Evolutionary conservation across 2,888 invertebrate genomes (phyloP), one percentile per base, ranked within the genome.

Genomic region (Thelaira solivaga): DNA sequence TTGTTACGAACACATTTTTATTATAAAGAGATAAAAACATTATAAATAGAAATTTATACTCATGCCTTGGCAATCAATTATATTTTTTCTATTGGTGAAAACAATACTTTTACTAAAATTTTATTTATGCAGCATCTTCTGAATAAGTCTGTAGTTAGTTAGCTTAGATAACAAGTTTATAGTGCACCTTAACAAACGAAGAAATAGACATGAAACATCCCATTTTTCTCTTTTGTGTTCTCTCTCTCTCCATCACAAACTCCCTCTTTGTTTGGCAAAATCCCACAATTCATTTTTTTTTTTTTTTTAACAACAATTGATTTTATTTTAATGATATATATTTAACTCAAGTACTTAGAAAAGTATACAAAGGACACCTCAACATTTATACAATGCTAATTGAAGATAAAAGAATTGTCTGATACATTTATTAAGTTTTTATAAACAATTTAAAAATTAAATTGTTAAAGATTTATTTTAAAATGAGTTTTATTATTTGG

Each of bases 241-340:
- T n/a, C n/a, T n/a, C n/a, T n/a, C n/a, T n/a, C n/a, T n/a, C n/a
- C n/a, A n/a, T n/a, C n/a, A n/a, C n/a, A 8, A 31, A 4, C 31
- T 8, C 10, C 36, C 3, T 5, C n/a, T 36, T 6, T 39, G 3
- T 51, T 51, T n/a, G 18, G 8, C 26, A 34, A 13, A 11, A 29
- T 59, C 7, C 16, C 8, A 26, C 31, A 39, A 49, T 18, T n/a
- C n/a, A n/a, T n/a, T n/a, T 39, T 59, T 22, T 6, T 68, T 45
- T 11, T 73, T 1, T 51, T 68, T 68, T 47, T 53, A 55, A 62
- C 53, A 69, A 57, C 69, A 69, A 59, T 69, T 76, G 75, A 76
- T 62, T 69, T 41, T 34, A 64, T 64, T 69, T 76, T 68, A 75
- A 75, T 75, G 68, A 29, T 36, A n/a, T n/a, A n/a, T n/a, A 62